Conservation (phyloP, 53 echinoderm and acorn worm species). For the Echinometra lucunter region DNA sequence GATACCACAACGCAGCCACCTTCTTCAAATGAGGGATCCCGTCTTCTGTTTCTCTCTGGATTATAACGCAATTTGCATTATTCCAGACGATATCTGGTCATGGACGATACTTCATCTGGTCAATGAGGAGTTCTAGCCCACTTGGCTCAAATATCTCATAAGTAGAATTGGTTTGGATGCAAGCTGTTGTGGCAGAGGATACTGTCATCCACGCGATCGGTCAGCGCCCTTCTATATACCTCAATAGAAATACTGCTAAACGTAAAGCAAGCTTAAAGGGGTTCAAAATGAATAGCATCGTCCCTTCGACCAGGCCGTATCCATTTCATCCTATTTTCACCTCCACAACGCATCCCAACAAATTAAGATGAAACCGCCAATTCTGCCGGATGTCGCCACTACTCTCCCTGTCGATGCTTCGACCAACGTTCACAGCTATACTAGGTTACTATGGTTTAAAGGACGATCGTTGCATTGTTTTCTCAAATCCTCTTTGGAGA, state of each 20-base stretch:
- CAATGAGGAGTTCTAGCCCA: not conserved
- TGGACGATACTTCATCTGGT: conserved; percentile 9
- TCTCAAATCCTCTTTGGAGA: not conserved
- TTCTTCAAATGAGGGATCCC: not conserved
- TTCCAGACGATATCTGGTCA: conserved; percentile 5
- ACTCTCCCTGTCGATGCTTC: not conserved
- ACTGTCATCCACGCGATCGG: not conserved
- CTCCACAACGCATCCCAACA: conserved; percentile 5
- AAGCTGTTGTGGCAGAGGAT: conserved; percentile 4
- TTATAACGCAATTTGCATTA: conserved; percentile 23
- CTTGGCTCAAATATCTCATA: conserved; percentile 5
- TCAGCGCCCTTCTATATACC: conserved; percentile 18
- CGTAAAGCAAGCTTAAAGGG: conserved; percentile 33
- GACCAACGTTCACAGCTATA: not conserved
- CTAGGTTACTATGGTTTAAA: conserved; percentile 10
- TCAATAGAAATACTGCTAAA: conserved; percentile 21
- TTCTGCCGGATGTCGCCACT: conserved; percentile 16
- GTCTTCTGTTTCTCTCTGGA: conserved; percentile 4
- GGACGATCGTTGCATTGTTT: not conserved
- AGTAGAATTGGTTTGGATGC: conserved; percentile 26
- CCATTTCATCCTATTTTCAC: conserved; percentile 53
- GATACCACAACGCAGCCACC: not conserved
- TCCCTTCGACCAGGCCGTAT: conserved; percentile 27
- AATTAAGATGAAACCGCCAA: conserved; percentile 64
- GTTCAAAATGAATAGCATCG: conserved; percentile 51